A percentile compares a stretch with the other conserved stretches of the same genome.
phyloP scores from a whole-genome alignment of 2,888 invertebrate species.

The Eristalis pertinax region DNA sequence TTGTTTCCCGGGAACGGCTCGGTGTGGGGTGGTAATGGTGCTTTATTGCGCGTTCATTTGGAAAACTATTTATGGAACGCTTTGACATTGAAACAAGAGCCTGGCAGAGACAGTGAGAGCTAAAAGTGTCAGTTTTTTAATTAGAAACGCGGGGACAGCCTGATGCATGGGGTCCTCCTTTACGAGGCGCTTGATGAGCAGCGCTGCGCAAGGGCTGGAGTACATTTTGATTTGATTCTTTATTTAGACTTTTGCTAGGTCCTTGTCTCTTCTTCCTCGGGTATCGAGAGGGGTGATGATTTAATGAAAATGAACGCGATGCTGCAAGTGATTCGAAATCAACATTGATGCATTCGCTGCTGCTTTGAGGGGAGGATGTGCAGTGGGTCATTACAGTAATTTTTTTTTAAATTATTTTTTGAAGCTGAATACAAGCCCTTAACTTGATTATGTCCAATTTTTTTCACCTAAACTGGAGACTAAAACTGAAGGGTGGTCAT shows the following conservation, averaged over 20 bases:
- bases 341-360: too few relatives aligned
- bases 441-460: too few relatives aligned
- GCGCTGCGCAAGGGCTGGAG: not conserved
- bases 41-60: slow-evolving; percentile 14
- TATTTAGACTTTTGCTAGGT: not conserved
- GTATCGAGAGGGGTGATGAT: not conserved
- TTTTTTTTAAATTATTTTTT: too few relatives aligned
- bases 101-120: not conserved
- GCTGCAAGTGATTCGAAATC: too few relatives aligned
- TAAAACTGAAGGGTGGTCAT: too few relatives aligned
- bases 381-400: too few relatives aligned
- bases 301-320: not conserved
- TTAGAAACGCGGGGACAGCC: not conserved
- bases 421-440: too few relatives aligned
- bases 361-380: too few relatives aligned
- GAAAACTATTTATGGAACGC: slow-evolving; percentile 4
- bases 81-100: slow-evolving; percentile 29
- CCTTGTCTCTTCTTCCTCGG: not conserved
- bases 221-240: not conserved
- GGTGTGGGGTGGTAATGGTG: not conserved
- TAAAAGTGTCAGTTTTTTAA: slow-evolving; percentile 25
- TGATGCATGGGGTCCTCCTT: not conserved
- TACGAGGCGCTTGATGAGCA: not conserved
- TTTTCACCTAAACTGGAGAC: too few relatives aligned
- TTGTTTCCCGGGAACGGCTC: not conserved